A percentile compares a stretch with the other conserved stretches of the same genome.
Evolutionary conservation across 2,888 invertebrate species (phyloP).

Genomic region (Catocala nupta): DNA sequence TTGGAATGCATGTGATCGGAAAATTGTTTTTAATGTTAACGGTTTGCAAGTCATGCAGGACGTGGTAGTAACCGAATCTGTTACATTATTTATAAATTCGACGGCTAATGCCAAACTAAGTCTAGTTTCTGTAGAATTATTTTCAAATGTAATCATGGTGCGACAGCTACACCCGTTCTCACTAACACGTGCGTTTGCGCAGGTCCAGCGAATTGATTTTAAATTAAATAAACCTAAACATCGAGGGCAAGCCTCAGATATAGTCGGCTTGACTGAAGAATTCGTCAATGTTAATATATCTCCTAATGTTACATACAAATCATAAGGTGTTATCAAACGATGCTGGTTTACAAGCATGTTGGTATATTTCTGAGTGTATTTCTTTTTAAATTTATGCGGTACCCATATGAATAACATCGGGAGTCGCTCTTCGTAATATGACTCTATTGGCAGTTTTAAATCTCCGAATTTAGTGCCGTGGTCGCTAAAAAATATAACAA

Average conservation of each 20-base stretch:
- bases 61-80: conserved; percentile 57
- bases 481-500: conserved; percentile 92
- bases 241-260: conserved; percentile 86
- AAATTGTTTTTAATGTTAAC: conserved; percentile 80
- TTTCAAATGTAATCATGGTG: conserved; percentile 63
- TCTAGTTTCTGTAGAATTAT: conserved; percentile 70
- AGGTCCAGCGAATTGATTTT: conserved; percentile 87
- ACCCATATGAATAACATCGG: conserved; percentile 91
- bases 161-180: conserved; percentile 92
- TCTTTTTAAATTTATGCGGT: conserved; percentile 88
- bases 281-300: conserved; percentile 85
- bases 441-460: conserved; percentile 89
- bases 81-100: conserved; percentile 55
- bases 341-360: conserved; percentile 89
- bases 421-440: conserved; percentile 92
- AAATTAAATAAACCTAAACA: conserved; percentile 89
- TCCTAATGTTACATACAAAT: conserved; percentile 90
- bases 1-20: conserved; percentile 74
- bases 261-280: conserved; percentile 56
- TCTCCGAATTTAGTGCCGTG: conserved; percentile 92
- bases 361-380: conserved; percentile 83
- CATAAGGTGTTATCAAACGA: conserved; percentile 91
- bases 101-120: conserved; percentile 79
- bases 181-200: conserved; percentile 88
- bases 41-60: conserved; percentile 79